Evolutionary conservation across 2,113 vertebrate genomes (phyloP).

Genomic region (Platysteira castanea): DNA sequence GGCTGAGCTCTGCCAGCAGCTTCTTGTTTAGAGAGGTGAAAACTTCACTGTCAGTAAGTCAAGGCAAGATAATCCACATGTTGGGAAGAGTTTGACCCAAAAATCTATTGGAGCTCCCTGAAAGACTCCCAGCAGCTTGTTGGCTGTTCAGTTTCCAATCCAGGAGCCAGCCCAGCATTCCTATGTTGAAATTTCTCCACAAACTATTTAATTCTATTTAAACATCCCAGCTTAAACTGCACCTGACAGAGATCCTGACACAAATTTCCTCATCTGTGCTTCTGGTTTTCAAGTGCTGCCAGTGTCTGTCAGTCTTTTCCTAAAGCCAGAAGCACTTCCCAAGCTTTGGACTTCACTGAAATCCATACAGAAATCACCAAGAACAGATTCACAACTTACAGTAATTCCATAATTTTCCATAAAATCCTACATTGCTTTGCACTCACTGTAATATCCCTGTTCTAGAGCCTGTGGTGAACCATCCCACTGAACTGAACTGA

Average conservation of each 20-base stretch:
- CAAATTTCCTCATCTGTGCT: neutral
- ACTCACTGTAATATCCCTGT: neutral
- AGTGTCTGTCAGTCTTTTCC: neutral
- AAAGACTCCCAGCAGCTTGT: neutral
- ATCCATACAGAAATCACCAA: neutral
- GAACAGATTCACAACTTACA: neutral
- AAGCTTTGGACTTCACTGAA: neutral
- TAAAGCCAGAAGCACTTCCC: neutral
- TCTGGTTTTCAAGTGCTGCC: neutral
- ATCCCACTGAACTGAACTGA: neutral
- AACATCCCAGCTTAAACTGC: neutral
- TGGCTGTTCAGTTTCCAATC: neutral
- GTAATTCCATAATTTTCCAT: neutral
- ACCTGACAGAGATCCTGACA: neutral
- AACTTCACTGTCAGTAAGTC: neutral
- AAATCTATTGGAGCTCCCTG: neutral
- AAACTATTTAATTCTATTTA: neutral
- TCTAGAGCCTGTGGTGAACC: neutral
- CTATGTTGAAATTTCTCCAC: rapidly evolving
- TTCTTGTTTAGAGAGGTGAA: neutral
- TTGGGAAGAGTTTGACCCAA: neutral
- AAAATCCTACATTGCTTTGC: neutral
- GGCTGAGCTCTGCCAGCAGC: neutral
- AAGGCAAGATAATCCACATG: neutral
- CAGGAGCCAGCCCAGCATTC: neutral